phyloP scores from a whole-genome alignment of 1,140 invertebrate genomes.

The Drosophila leontia region DNA sequence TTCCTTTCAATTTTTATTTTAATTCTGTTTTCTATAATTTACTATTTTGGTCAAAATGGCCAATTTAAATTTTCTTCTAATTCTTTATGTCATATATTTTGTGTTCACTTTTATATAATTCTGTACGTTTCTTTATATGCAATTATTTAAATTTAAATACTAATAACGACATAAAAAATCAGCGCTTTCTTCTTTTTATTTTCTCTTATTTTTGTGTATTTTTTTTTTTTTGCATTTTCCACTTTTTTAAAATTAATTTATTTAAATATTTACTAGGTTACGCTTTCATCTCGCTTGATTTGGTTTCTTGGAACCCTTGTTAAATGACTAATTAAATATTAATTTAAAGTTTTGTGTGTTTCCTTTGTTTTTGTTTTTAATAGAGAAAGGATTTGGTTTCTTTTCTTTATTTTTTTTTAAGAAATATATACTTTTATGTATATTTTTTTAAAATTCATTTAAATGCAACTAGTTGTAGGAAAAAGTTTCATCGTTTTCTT shows the following conservation, averaged over 20 bases:
- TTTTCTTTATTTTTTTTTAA: conserved; percentile 53
- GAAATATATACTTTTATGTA: conserved; percentile 80
- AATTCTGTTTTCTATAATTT: conserved; percentile 71
- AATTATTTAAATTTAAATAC: conserved; percentile 84
- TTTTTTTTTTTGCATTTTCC: conserved; percentile 46
- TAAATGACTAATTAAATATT: conserved; percentile 80
- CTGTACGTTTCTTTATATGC: conserved; percentile 67
- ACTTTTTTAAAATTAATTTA: conserved; percentile 79
- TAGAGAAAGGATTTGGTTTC: conserved; percentile 76
- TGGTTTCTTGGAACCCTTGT: conserved; percentile 66
- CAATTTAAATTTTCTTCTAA: conserved; percentile 81
- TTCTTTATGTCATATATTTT: conserved; percentile 60
- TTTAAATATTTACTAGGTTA: conserved; percentile 81
- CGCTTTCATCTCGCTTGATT: conserved; percentile 67
- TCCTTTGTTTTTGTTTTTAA: conserved; percentile 60
- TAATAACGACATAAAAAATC: conserved; percentile 84
- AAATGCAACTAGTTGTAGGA: conserved; percentile 82
- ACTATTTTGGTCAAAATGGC: conserved; percentile 81
- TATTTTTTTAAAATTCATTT: conserved; percentile 82
- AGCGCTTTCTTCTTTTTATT: conserved; percentile 65
- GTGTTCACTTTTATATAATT: conserved; percentile 56
- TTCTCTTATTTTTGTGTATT: conserved; percentile 63
- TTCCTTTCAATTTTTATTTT: conserved; percentile 64
- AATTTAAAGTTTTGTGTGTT: conserved; percentile 73
- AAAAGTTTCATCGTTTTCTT: conserved; percentile 78